Percentiles rank a stretch among this genome's conserved stretches.
Evolutionary conservation across 2,113 vertebrate species (phyloP).

Genomic region (Anolis carolinensis): DNA sequence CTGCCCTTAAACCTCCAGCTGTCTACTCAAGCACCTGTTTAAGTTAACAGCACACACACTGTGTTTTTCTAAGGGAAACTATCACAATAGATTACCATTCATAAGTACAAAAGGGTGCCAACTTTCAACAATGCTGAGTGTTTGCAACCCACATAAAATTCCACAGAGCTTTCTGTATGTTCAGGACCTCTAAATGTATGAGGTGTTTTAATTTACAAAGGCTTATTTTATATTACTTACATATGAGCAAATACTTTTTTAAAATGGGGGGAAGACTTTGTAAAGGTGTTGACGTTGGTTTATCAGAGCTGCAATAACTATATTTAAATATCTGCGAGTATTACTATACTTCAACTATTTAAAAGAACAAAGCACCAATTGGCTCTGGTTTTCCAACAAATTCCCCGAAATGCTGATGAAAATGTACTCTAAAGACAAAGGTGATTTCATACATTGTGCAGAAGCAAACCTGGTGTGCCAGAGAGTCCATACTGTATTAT

Average conservation of each 20-base stretch:
- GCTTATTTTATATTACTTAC: neutral
- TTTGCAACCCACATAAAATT: constrained; percentile 40
- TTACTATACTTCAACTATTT: neutral
- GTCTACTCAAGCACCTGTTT: constrained; percentile 75
- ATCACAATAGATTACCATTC: constrained; percentile 67
- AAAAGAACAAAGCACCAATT: constrained; percentile 11
- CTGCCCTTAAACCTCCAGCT: constrained; percentile 69
- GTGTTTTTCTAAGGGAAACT: constrained; percentile 59
- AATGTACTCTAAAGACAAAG: constrained; percentile 18
- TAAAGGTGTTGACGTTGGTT: neutral
- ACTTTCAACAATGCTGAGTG: constrained; percentile 52
- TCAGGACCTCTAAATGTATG: neutral
- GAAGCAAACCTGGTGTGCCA: neutral
- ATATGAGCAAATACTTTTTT: constrained; percentile 7
- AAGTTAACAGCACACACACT: constrained; percentile 68
- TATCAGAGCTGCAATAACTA: constrained; percentile 1
- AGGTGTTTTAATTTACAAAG: constrained; percentile 40
- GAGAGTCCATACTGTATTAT: neutral
- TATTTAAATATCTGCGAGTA: neutral
- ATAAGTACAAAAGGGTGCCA: constrained; percentile 53
- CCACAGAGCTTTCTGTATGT: constrained; percentile 9
- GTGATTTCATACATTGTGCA: neutral
- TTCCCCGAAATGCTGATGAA: neutral
- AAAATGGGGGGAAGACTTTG: constrained; percentile 4
- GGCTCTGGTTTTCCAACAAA: constrained; percentile 4